Evolutionary conservation across 2,113 vertebrate species (phyloP), one percentile per base, ranked within the genome.

Genomic region (Pholis gunnellus): DNA sequence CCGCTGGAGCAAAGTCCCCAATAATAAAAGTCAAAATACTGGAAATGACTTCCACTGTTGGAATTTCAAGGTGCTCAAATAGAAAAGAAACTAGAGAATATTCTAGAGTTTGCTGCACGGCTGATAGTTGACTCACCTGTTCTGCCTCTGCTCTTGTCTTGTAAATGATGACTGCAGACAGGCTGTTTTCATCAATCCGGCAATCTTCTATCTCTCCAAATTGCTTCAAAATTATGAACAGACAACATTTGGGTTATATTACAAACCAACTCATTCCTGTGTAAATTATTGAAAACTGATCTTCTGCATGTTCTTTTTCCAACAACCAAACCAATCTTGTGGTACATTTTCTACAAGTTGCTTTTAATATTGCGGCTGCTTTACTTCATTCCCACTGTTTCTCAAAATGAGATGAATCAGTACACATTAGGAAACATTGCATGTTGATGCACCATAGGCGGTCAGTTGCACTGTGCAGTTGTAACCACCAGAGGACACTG

Each of bases 131-230:
- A 40, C 73, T 56, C 80, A 99, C 98, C 94, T 95, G 96, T 94
- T 99, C 98, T 52, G 98, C 98, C 94, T 99, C 98, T 56, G 95
- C 96, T 93, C 98, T 96, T 6, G 96, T 97, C 95, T 95, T 98
- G 94, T 96, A 99, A 4, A 96, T 96, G 94, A 99, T 97, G 90
- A 99, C 94, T 0, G 97, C 97, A 83, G 96, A 95, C 83, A 96
- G 95, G 88, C 95, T 95, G 81, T 94, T 95, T 75, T 98, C 97
- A 81, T 98, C 96, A 85, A 99, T 98, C 88, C 96, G 97, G 94
- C 95, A 99, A 91, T 99, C 98, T 95, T 99, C 98, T 87, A 99
- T 98, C 93, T 99, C 97, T 83, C 98, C 98, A 93, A 97, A 99
- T 98, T 98, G 97, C 97, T 99, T 96, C 85, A 95, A 91, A 85